phyloP scores from a whole-genome alignment of 2,113 vertebrate species.

The Arothron firmamentum region DNA sequence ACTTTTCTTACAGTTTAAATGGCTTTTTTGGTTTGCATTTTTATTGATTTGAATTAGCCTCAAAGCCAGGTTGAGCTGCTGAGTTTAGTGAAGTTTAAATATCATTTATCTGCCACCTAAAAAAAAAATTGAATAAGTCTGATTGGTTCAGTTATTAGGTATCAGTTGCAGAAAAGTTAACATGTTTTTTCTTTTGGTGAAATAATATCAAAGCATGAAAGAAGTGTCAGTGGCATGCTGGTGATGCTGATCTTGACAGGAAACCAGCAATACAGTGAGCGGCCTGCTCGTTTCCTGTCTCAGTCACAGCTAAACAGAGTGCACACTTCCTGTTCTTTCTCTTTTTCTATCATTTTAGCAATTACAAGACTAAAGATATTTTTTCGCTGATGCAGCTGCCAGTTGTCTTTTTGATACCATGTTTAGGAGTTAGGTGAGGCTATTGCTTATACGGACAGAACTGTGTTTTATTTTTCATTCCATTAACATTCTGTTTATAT shows the following conservation, averaged over 20 bases:
- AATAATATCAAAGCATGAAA: not conserved
- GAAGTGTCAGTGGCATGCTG: not conserved
- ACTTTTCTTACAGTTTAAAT: too few species aligned
- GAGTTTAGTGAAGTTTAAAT: too few species aligned
- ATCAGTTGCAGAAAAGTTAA: not conserved
- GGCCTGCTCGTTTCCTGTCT: conserved; percentile 55
- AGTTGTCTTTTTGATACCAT: not conserved
- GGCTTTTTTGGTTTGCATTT: too few species aligned
- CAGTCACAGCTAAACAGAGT: not conserved
- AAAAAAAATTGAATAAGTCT: too few species aligned
- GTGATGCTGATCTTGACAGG: conserved; percentile 47
- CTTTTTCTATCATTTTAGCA: not conserved
- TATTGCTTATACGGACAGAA: not conserved
- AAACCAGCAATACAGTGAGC: conserved; percentile 44
- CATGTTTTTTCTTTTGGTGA: not conserved
- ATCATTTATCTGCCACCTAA: too few species aligned
- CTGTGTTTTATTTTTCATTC: not conserved
- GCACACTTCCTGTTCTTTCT: conserved; percentile 31
- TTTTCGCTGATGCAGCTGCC: not conserved
- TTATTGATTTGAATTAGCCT: too few species aligned
- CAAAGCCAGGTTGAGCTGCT: too few species aligned
- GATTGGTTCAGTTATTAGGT: too few species aligned
- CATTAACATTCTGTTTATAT: not conserved
- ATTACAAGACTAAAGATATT: not conserved
- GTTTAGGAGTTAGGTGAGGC: not conserved